phyloP scores from a whole-genome alignment of 2,797 vertebrate species.

The Epinephelus awoara region DNA sequence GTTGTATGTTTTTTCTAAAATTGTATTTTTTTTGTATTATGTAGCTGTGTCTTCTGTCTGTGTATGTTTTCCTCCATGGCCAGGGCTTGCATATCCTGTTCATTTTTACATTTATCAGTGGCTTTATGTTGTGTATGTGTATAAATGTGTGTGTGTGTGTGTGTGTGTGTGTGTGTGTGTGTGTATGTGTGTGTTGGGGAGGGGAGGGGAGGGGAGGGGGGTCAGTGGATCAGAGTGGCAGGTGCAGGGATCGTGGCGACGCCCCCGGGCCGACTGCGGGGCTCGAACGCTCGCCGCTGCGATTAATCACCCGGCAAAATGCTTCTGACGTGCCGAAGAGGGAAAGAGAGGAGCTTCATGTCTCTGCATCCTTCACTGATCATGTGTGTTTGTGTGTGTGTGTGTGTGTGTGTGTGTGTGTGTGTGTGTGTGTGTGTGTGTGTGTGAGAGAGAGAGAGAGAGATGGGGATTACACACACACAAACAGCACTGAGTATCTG shows the following conservation, averaged over 20 bases:
- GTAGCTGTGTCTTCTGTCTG: background rate
- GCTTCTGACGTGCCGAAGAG: constrained; percentile 79
- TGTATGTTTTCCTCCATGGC: background rate
- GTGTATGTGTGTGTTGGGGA: background rate
- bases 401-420: constrained; percentile 24
- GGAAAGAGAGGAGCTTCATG: constrained; percentile 67
- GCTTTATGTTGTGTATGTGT: constrained; percentile 33
- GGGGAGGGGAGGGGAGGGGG: constrained; percentile 1
- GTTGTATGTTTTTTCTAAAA: background rate
- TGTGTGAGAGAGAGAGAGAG: constrained; percentile 7
- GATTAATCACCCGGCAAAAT: constrained; percentile 84
- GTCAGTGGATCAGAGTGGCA: constrained; percentile 75
- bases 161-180: background rate
- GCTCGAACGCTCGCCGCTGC: constrained; percentile 67
- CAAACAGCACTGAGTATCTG: background rate
- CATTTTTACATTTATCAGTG: constrained; percentile 30
- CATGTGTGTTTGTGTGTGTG: constrained; percentile 24
- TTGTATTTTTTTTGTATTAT: background rate
- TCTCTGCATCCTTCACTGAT: constrained; percentile 74
- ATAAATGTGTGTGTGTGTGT: constrained; percentile 11
- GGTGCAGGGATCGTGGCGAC: constrained; percentile 76
- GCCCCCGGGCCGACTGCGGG: constrained; percentile 67
- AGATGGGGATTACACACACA: constrained; percentile 14
- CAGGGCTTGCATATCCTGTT: constrained; percentile 1
- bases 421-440: constrained; percentile 8